Base-by-base conservation (phyloP, 2,797 vertebrate species). In the Artibeus lituratus region DNA sequence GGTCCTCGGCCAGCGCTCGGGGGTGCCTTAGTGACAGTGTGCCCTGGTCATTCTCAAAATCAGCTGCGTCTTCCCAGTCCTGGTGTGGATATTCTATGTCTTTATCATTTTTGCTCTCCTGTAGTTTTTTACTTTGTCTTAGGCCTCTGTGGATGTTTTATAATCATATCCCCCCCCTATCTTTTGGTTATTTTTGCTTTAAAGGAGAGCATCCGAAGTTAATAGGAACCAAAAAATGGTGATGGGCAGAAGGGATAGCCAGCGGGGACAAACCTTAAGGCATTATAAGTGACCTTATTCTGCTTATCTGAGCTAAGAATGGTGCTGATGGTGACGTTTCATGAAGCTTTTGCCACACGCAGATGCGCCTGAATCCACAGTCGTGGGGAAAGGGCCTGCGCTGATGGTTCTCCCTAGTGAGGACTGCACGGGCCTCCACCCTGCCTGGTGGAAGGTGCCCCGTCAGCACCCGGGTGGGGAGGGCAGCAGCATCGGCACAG, bases 201-300 rank as follows among this genome's bases (percentile, higher is more conserved):
- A 96, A 95, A 91, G 92, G 84, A 96, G 85, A 96, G 81, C 74
- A 89, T 90, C 26, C 69, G 96, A 83, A 93, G 81, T 97, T 95
- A 95, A 94, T 95, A 96, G 91, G 94, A 97, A 97, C 97, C 95
- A 97, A 97, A 96, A 94, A 96, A 62, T 85, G 70, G 91, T 97
- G 87, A 87, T 95, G 91, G 76, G 91, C 96, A 92, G 85, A 97
- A 76, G 83, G 88, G 80, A 57, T 86, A 93, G 95, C 94, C 91
- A 87, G 73, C 67, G 87, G 92, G 65, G 91, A 95, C 16, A 91
- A 51, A 95, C 91, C 95, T 96, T 93, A 91, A 96, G 95, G 91
- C 88, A 67, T 97, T 94, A 82, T 91, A 98, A 97, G 97, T 97
- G 97, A 96, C 97, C 97, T 98, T 97, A 98, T 93, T 96, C 93